phyloP scores from a whole-genome alignment of 2,797 vertebrate species.

The Rousettus madagascariensis region DNA sequence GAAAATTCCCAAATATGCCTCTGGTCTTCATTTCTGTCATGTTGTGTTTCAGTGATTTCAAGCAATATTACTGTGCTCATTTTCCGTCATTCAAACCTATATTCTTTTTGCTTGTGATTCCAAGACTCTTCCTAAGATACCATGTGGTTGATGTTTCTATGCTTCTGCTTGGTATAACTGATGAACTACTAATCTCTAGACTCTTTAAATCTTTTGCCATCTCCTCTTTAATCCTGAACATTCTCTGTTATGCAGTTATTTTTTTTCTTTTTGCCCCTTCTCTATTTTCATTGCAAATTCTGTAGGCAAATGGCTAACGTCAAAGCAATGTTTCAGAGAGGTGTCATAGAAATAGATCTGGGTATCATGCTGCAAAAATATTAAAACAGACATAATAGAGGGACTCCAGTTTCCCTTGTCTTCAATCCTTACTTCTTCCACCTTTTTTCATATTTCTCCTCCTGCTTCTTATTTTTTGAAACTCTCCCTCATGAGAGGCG shows the following conservation, averaged over 20 bases:
- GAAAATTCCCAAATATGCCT: not conserved
- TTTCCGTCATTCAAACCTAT: not conserved
- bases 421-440: not conserved
- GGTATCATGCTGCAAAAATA: not conserved
- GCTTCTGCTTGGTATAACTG: not conserved
- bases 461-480: not conserved
- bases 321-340: not conserved
- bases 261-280: not conserved
- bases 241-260: not conserved
- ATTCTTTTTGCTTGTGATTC: not conserved
- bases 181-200: not conserved
- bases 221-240: not conserved
- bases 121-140: not conserved
- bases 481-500: accelerated
- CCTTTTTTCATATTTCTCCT: not conserved
- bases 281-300: not conserved
- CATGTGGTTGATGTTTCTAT: not conserved
- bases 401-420: not conserved
- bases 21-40: not conserved
- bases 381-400: not conserved
- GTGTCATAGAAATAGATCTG: not conserved
- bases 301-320: not conserved
- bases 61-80: not conserved
- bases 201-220: not conserved
- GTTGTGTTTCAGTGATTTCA: not conserved